Conservation (phyloP, 2,888 invertebrate species). For the Cheilosia urbana region DNA sequence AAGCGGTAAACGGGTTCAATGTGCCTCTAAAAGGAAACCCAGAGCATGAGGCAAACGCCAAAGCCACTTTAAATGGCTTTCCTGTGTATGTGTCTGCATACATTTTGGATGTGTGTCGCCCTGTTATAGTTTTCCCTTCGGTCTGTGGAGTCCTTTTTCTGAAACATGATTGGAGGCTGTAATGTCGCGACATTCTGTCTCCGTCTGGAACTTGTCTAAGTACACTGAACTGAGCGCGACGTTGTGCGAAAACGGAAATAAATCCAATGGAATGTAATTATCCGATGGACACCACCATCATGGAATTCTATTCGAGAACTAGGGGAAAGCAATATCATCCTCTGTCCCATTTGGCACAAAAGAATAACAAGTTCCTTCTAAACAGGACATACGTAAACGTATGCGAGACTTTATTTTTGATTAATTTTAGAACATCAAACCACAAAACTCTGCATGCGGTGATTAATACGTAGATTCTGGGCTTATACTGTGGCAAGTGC, state of each 20-base stretch:
- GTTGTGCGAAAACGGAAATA: conserved; percentile 54
- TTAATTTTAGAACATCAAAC: conserved; percentile 20
- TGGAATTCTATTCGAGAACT: background rate
- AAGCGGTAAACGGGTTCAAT: conserved; percentile 54
- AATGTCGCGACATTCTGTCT: conserved; percentile 69
- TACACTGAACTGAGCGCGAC: conserved; percentile 40
- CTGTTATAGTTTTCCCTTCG: background rate
- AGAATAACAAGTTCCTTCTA: conserved; percentile 11
- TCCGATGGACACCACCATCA: conserved; percentile 49
- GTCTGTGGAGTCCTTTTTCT: conserved; percentile 13
- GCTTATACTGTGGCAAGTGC: background rate
- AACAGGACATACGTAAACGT: conserved; percentile 42
- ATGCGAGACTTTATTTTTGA: conserved; percentile 49
- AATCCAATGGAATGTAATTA: conserved; percentile 70
- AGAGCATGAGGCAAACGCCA: conserved; percentile 38
- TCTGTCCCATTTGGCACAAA: conserved; percentile 44
- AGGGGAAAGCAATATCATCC: background rate
- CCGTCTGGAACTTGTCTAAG: conserved; percentile 42
- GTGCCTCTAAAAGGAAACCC: conserved; percentile 54
- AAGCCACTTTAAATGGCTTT: conserved; percentile 23
- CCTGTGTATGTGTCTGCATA: conserved; percentile 6
- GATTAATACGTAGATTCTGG: background rate
- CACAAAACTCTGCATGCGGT: background rate
- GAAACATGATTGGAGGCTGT: conserved; percentile 53
- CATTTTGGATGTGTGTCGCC: background rate